phyloP scores from a whole-genome alignment of 2,888 invertebrate species.

The Malacosoma neustria region DNA sequence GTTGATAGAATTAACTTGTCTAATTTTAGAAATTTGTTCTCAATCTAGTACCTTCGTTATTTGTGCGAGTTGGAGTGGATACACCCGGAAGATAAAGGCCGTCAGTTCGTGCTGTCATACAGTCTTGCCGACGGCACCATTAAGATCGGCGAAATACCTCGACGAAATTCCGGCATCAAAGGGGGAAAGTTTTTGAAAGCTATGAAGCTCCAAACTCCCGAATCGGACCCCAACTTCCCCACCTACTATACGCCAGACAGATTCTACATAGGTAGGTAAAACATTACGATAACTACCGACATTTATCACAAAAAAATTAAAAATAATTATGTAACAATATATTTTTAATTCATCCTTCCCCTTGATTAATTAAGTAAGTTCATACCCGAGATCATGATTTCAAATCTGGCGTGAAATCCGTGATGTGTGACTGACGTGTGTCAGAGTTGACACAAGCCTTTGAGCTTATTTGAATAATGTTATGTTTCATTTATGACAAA shows the following conservation, averaged over 20 bases:
- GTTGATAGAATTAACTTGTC: no score
- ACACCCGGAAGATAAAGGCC: slow-evolving; percentile 84
- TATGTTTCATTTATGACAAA: no score
- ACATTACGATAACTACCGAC: neutral
- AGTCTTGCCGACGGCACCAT: slow-evolving; percentile 84
- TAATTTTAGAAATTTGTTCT: no score
- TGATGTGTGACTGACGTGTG: no score
- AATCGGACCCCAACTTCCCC: slow-evolving; percentile 80
- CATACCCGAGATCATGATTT: no score
- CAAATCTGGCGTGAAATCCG: no score
- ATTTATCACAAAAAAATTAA: no score
- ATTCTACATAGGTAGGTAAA: slow-evolving; percentile 81
- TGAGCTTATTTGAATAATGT: no score
- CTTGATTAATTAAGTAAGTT: no score
- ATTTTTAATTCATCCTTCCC: no score
- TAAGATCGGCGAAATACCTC: slow-evolving; percentile 82
- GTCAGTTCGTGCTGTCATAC: slow-evolving; percentile 85
- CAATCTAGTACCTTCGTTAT: slow-evolving; percentile 80
- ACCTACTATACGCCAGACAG: slow-evolving; percentile 85
- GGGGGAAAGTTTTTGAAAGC: slow-evolving; percentile 85
- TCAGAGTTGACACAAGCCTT: no score
- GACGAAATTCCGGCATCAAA: slow-evolving; percentile 82
- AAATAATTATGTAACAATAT: no score
- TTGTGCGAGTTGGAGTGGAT: slow-evolving; percentile 84
- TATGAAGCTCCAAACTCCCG: slow-evolving; percentile 80